phyloP scores from a whole-genome alignment of 2,888 invertebrate genomes.

The Helleia helle region DNA sequence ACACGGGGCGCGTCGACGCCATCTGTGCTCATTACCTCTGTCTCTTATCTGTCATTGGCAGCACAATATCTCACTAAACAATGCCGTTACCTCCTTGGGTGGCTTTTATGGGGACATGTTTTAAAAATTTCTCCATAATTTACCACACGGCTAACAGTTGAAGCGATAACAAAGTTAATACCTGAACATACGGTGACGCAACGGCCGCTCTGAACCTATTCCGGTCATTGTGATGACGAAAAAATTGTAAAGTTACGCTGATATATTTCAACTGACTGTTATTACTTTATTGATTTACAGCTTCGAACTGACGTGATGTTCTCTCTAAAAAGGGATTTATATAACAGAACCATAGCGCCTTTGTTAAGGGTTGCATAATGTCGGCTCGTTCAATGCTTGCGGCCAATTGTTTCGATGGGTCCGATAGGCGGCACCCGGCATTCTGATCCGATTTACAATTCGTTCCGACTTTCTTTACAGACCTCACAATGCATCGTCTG shows the following conservation, averaged over 20 bases:
- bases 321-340: conserved; percentile 45
- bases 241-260: conserved; percentile 4
- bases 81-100: conserved; percentile 41
- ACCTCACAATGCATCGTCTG: conserved; percentile 38
- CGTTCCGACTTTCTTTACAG: conserved; percentile 62
- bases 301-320: conserved; percentile 40
- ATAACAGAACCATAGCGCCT: conserved; percentile 56
- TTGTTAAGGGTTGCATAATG: conserved; percentile 64
- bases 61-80: conserved; percentile 51
- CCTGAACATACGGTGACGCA: background rate
- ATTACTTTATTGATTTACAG: conserved; percentile 58
- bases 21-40: conserved; percentile 48
- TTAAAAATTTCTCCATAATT: background rate
- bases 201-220: background rate
- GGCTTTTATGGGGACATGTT: conserved; percentile 11
- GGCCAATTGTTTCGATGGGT: conserved; percentile 57
- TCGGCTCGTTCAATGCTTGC: conserved; percentile 40
- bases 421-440: conserved; percentile 55
- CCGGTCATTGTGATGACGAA: background rate
- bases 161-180: conserved; percentile 2
- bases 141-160: conserved; percentile 5
- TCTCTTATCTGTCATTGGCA: conserved; percentile 67
- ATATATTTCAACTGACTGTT: conserved; percentile 38
- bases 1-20: conserved; percentile 27
- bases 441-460: conserved; percentile 63